Conservation (phyloP, 2,113 vertebrate genomes). For the Lepus timidus region DNA sequence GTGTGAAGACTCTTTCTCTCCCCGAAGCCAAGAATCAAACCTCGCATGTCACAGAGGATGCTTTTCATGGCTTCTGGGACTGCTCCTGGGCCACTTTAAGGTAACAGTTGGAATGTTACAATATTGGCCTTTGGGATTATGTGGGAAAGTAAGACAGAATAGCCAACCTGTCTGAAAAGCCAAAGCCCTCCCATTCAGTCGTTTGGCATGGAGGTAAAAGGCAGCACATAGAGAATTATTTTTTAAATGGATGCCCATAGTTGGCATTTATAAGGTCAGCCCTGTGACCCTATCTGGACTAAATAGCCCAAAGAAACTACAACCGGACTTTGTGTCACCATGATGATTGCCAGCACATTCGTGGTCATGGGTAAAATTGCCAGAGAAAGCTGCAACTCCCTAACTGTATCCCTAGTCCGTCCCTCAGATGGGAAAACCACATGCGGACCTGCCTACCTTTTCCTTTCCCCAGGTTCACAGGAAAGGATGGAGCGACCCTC, state of each 20-base stretch:
- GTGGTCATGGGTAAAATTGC: background rate
- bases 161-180: conserved; percentile 25
- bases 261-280: background rate
- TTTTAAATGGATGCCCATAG: background rate
- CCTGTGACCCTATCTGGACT: background rate
- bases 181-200: background rate
- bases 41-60: background rate
- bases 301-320: conserved; percentile 13
- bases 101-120: background rate
- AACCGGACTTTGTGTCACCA: background rate
- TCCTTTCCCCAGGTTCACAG: background rate
- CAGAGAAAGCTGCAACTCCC: background rate
- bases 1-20: background rate
- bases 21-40: conserved; percentile 20
- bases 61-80: background rate
- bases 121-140: background rate
- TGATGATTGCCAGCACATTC: background rate
- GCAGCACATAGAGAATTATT: background rate
- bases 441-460: background rate
- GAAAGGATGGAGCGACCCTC: background rate
- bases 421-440: background rate
- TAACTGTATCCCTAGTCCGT: background rate
- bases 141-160: background rate
- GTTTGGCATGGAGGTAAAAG: background rate
- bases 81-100: background rate